phyloP scores from a whole-genome alignment of 2,888 invertebrate genomes.

The Synanthedon tipuliformis region DNA sequence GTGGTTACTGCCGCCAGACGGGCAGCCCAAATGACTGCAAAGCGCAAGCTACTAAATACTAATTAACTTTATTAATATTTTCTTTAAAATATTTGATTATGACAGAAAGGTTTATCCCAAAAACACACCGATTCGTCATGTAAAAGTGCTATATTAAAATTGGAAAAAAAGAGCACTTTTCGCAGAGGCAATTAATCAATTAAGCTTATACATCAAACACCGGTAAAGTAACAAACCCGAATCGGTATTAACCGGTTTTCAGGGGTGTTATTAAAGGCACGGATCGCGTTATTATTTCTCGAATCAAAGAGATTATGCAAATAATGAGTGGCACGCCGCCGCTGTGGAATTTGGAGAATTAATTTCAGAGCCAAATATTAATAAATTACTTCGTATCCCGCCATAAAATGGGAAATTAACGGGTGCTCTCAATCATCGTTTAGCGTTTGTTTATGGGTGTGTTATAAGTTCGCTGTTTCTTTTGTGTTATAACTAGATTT shows the following conservation, averaged over 20 bases:
- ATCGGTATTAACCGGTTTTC: not conserved
- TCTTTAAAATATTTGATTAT: too few relatives aligned
- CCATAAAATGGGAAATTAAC: conserved; percentile 5
- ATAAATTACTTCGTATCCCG: conserved; percentile 12
- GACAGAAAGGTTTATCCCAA: too few relatives aligned
- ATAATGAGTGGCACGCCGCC: conserved; percentile 18
- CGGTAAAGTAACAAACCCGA: not conserved
- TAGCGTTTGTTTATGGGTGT: too few relatives aligned
- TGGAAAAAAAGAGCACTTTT: too few relatives aligned
- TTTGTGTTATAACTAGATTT: too few relatives aligned
- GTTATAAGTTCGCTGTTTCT: too few relatives aligned
- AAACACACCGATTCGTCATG: too few relatives aligned
- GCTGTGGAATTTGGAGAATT: conserved; percentile 14
- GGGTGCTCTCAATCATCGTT: conserved; percentile 6
- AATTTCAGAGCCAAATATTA: conserved; percentile 20
- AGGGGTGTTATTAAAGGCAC: conserved; percentile 20
- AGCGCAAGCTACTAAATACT: too few relatives aligned
- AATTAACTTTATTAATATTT: too few relatives aligned
- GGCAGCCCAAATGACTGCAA: too few relatives aligned
- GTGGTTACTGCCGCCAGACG: too few relatives aligned
- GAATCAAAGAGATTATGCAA: conserved; percentile 44
- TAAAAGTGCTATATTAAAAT: too few relatives aligned
- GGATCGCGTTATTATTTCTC: conserved; percentile 30
- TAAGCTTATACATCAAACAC: not conserved
- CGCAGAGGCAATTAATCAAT: not conserved